Conservation (phyloP, 2,888 invertebrate genomes). For the Megalurothrips usitatus region DNA sequence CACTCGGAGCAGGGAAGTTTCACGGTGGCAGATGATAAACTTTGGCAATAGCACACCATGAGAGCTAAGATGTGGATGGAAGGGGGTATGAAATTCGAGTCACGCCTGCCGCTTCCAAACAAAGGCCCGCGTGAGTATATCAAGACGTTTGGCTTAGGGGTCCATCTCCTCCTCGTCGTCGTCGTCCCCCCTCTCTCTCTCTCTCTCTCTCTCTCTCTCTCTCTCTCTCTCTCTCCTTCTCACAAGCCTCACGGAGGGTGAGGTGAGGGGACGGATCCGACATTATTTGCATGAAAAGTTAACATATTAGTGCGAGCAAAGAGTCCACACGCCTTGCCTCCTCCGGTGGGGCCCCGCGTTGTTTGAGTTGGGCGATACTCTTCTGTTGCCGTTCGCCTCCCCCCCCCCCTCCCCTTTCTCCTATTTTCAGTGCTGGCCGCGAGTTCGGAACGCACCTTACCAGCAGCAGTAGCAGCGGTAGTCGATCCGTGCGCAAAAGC, state of each 20-base stretch:
- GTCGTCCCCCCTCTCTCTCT: too few relatives aligned
- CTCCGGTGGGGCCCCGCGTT: not conserved
- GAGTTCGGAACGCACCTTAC: too few relatives aligned
- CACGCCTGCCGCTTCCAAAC: not conserved
- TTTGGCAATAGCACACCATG: not conserved
- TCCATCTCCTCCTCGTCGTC: not conserved
- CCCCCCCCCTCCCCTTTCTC: too few relatives aligned
- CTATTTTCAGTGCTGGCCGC: too few relatives aligned
- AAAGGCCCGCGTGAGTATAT: not conserved
- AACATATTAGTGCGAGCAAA: constrained; percentile 24
- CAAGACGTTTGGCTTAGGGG: not conserved
- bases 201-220: too few relatives aligned
- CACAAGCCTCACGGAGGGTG: too few relatives aligned
- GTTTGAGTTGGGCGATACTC: not conserved
- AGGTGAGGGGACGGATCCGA: not conserved
- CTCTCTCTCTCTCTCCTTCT: too few relatives aligned
- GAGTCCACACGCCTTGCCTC: not conserved
- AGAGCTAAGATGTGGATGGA: not conserved
- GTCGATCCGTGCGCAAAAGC: too few relatives aligned
- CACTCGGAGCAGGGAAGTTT: not conserved
- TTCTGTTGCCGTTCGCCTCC: too few relatives aligned
- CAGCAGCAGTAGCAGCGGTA: too few relatives aligned
- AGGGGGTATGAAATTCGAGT: not conserved
- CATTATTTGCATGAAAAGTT: constrained; percentile 22
- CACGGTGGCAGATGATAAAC: constrained; percentile 3